These are phyloP conservation scores for Himalopsyche anomala DNA, from an alignment of 2,888 invertebrate genomes.

Conservation along the genomic window DNA sequence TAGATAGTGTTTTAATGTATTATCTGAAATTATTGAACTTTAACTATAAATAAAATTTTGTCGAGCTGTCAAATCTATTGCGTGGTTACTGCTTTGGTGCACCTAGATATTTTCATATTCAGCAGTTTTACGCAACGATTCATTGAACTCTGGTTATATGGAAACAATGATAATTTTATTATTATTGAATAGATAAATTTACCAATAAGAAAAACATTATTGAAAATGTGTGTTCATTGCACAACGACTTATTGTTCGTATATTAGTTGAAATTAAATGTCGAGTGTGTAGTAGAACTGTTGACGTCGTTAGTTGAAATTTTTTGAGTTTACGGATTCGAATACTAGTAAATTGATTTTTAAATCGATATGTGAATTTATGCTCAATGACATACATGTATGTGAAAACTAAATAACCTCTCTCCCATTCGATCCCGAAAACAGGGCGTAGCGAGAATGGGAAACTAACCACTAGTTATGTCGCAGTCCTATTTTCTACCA, in stretches of 20 bases:
- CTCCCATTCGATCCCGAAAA: too few relatives aligned
- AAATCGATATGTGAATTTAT: too few relatives aligned
- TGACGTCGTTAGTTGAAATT: too few relatives aligned
- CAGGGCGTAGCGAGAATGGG: too few relatives aligned
- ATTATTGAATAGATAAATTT: background rate
- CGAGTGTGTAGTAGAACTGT: too few relatives aligned
- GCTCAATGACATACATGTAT: too few relatives aligned
- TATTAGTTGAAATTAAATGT: too few relatives aligned
- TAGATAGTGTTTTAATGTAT: background rate
- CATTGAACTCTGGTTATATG: slow-evolving; percentile 35
- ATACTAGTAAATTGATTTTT: too few relatives aligned
- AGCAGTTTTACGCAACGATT: slow-evolving; percentile 39
- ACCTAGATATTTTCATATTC: slow-evolving; percentile 41
- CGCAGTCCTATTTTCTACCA: too few relatives aligned
- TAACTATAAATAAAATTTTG: slow-evolving; percentile 46
- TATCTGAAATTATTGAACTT: slow-evolving; percentile 9
- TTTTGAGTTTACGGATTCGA: too few relatives aligned
- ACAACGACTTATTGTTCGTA: background rate
- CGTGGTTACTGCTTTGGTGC: slow-evolving; percentile 27
- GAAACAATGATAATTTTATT: slow-evolving; percentile 28
- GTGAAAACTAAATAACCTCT: too few relatives aligned
- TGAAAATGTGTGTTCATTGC: background rate
- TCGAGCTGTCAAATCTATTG: slow-evolving; percentile 46
- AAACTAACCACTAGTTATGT: too few relatives aligned
- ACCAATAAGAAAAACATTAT: background rate